Conservation (phyloP, 2,113 vertebrate genomes). For the Sinosuthora webbiana region DNA sequence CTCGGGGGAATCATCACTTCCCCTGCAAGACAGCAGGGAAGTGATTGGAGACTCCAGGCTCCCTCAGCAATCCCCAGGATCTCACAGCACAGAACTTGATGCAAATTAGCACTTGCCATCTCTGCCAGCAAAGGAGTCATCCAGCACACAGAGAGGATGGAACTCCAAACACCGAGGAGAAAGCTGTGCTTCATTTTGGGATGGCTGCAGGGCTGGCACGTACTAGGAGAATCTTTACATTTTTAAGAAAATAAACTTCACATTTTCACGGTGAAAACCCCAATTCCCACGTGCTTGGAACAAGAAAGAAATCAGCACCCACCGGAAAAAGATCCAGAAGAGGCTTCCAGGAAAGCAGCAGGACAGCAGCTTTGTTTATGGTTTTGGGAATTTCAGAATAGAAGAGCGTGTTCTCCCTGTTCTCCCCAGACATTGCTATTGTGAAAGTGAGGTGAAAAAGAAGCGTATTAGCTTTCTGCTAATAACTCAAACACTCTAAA, state of each 20-base stretch:
- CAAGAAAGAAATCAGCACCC: background rate
- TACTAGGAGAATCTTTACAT: background rate
- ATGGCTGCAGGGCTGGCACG: background rate
- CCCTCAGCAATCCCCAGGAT: background rate
- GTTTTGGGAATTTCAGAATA: slow-evolving; percentile 84
- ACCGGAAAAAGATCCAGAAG: slow-evolving; percentile 84
- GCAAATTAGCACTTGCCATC: slow-evolving; percentile 2
- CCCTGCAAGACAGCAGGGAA: background rate
- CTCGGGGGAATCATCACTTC: background rate
- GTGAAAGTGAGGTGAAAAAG: background rate
- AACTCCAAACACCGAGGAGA: background rate
- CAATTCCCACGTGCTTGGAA: background rate
- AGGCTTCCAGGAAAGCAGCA: slow-evolving; percentile 83
- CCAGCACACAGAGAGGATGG: background rate
- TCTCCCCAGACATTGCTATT: slow-evolving; percentile 82
- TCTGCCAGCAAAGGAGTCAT: background rate
- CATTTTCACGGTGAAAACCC: background rate
- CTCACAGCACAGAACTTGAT: background rate
- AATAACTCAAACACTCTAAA: background rate
- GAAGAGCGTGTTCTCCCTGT: slow-evolving; percentile 83
- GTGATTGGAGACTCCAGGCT: background rate
- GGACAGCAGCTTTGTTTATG: slow-evolving; percentile 76
- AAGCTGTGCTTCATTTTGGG: background rate
- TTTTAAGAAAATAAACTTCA: background rate
- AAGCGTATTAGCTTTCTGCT: background rate